Evolutionary conservation across 2,888 invertebrate species (phyloP).

Genomic region (Apamea sordens): DNA sequence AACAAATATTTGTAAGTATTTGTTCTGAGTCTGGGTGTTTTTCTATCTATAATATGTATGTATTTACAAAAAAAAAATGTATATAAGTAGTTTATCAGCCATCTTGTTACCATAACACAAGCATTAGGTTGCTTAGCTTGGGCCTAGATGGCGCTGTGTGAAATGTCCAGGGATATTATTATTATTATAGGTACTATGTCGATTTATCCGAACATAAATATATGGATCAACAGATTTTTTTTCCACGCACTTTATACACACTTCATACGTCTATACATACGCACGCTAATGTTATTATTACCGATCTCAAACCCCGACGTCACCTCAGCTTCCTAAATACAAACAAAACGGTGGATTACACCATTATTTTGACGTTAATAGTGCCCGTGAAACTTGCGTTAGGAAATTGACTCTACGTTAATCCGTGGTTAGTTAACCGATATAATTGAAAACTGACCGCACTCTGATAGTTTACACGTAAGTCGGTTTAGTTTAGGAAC

Average conservation of each 20-base stretch:
- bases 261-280: not conserved
- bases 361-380: conserved; percentile 35
- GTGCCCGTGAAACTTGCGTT: conserved; percentile 24
- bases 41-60: too few species aligned
- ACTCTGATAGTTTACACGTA: conserved; percentile 18
- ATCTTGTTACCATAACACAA: too few species aligned
- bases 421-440: conserved; percentile 44
- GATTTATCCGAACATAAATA: too few species aligned
- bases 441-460: conserved; percentile 57
- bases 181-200: too few species aligned
- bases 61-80: too few species aligned
- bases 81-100: too few species aligned
- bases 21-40: too few species aligned
- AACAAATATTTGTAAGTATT: too few species aligned
- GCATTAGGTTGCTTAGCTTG: too few species aligned
- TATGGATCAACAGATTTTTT: too few species aligned
- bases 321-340: conserved; percentile 16
- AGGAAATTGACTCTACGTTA: conserved; percentile 48
- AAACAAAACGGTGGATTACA: conserved; percentile 31
- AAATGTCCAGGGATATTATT: too few species aligned
- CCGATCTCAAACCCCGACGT: conserved; percentile 5
- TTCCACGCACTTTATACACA: not conserved
- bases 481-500: conserved; percentile 24
- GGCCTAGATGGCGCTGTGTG: too few species aligned
- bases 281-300: not conserved